Evolutionary conservation across 2,888 invertebrate genomes (phyloP), one percentile per base, ranked within the genome.

Genomic region (Penaeus monodon): DNA sequence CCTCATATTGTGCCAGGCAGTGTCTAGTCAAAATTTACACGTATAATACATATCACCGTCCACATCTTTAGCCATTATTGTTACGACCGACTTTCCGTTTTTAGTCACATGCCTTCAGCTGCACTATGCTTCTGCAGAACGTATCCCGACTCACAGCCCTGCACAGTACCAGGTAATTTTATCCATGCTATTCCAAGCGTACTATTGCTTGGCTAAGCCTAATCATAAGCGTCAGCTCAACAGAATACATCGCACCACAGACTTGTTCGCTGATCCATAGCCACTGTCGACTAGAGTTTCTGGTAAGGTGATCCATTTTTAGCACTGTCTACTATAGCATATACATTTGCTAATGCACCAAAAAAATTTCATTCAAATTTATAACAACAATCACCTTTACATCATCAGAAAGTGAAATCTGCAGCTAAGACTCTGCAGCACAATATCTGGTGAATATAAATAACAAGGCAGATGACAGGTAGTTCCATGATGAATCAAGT

Each of bases 241-340:
- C 70, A 82, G 82, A 82, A 70, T 73, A 73, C 70, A 70, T 57
- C 82, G 73, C 27, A 73, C 82, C 73, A 82, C 73, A 78, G 27
- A 27, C 49, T 63, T 78, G 49, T 78, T 68, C 66, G 20, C 78
- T 68, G 68, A 77, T 73, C 64, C 74, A 85, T 79, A 85, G 66
- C 79, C 79, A 79, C 79, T 44, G n/a, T 85, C 85, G 85, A 85
- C 85, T 85, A 85, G 85, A 82, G 82, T 49, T 82, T 82, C 73
- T n/a, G 70, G 70, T 57, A 82, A 82, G 73, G 82, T 70, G 82
- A 82, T 82, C 57, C 82, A 57, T 57, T 33, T 82, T 73, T 73
- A 73, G 57, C 73, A 81, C 81, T 68, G 81, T 66, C 77, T 22
- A 57, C 63, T 49, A 57, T 63, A 77, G 27, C 63, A 27, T 77